These are phyloP conservation scores for Hartigia nigra DNA, from an alignment of 2,888 invertebrate genomes.

Conservation along the genomic window DNA sequence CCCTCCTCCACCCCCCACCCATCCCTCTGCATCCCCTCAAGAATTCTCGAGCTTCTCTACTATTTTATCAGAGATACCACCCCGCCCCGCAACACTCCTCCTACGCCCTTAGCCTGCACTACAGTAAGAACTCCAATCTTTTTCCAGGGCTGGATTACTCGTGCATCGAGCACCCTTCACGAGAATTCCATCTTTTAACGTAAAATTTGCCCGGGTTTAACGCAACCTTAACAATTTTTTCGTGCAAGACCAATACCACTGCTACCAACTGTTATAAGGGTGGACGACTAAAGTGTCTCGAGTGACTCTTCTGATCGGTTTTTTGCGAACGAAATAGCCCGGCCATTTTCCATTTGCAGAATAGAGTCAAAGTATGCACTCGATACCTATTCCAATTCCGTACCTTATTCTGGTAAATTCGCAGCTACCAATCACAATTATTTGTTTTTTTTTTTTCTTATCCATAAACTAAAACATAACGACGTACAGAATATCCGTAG, in stretches of 20 bases:
- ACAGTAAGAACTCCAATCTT: slow-evolving; percentile 45
- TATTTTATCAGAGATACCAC: not conserved
- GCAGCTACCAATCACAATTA: not conserved
- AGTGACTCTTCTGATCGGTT: not conserved
- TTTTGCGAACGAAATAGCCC: not conserved
- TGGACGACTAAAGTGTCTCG: not conserved
- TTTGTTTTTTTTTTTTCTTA: not conserved
- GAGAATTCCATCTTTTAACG: slow-evolving; percentile 47
- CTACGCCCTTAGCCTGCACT: slow-evolving; percentile 18
- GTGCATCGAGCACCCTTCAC: slow-evolving; percentile 46
- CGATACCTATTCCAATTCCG: not conserved
- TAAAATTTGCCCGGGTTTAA: slow-evolving; percentile 46
- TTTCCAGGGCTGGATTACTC: slow-evolving; percentile 43
- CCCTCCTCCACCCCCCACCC: slow-evolving; percentile 29
- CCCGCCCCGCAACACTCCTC: no score
- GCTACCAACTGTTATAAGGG: not conserved
- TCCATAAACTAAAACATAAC: not conserved
- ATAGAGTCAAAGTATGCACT: not conserved
- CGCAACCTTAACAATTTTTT: slow-evolving; percentile 27
- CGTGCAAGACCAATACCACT: not conserved
- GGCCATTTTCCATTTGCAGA: not conserved
- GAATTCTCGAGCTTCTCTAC: slow-evolving; percentile 23
- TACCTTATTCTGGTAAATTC: not conserved
- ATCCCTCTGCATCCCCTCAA: slow-evolving; percentile 15
- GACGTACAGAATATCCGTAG: not conserved